Evolutionary conservation across 2,113 vertebrate species (phyloP).

Genomic region (Erpornis zantholeuca): DNA sequence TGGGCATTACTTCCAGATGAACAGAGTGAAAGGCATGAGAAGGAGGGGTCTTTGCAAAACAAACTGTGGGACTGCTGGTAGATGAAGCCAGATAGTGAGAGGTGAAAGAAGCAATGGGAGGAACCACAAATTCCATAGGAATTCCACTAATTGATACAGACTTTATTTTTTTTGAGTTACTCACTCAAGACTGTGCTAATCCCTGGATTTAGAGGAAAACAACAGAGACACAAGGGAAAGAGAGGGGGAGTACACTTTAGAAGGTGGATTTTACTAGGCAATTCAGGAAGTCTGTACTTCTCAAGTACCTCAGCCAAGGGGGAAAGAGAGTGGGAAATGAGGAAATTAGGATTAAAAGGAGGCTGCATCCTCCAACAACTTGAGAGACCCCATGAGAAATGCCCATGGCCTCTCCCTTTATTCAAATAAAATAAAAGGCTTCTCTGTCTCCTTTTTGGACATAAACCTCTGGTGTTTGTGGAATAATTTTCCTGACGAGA

Average conservation of each 20-base stretch:
- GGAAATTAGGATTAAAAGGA: background rate
- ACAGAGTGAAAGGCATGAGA: background rate
- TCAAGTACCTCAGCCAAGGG: background rate
- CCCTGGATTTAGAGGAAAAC: background rate
- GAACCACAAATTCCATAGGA: background rate
- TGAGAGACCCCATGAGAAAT: background rate
- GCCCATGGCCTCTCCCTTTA: background rate
- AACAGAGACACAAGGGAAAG: background rate
- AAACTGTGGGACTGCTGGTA: background rate
- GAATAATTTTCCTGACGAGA: background rate
- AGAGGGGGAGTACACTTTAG: background rate
- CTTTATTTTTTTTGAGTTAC: too few species aligned
- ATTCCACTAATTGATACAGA: background rate
- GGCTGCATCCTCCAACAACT: background rate
- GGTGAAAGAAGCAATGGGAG: background rate
- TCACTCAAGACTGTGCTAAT: background rate
- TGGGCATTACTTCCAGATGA: background rate
- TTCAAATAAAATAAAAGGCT: background rate
- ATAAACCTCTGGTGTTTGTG: background rate
- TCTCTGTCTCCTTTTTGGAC: background rate
- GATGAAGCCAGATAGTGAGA: background rate
- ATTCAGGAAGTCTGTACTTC: background rate
- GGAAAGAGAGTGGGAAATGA: background rate
- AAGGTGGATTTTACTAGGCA: background rate
- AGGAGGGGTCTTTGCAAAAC: background rate